Evolutionary conservation across 2,113 vertebrate species (phyloP), one percentile per base, ranked within the genome.

Genomic region (Nothobranchius furzeri): DNA sequence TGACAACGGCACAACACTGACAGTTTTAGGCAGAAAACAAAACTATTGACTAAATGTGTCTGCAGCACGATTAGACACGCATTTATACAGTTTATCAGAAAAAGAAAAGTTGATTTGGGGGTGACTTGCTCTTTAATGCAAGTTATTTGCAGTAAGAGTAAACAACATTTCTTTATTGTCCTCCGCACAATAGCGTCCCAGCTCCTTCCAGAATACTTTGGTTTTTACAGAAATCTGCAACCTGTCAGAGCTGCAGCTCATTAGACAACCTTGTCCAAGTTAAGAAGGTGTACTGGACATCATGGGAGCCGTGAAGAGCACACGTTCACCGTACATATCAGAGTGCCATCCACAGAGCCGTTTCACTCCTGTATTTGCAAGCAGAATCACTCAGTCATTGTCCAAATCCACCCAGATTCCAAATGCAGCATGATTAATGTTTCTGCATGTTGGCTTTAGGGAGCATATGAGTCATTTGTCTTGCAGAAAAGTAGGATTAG

Each of bases 391-490:
- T 63, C 36, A 3, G 55, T 56, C 53, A 71, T 49, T 11, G 13
- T 37, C 51, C 30, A 55, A 53, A 47, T 55, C 24, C 1, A 1
- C 10, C 37, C 47, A 12, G 30, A 49, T 3, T 46, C 49, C 42
- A 20, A 54, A 52, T 25, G 45, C 43, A 37, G 40, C 2, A 45
- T 30, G 60, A 62, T 70, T 70, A 62, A 63, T 63, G 60, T 12
- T 56, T 36, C 0, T 46, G 59, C 46, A 48, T 9, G 14, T 7
- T 43, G 68, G 35, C 59, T 12, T 13, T 49, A 11, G 43, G 30
- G 58, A 6, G 30, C 59, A 17, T 12, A 17, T 25, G n/a, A 61
- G 25, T 47, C 25, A 62, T 62, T 62, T 48, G 53, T 62, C 42
- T 54, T 54, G 13, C 17, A 60, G 1, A 69, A 35, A 35, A n/a